phyloP scores from a whole-genome alignment of 2,888 invertebrate species.

The Epistrophe eligans region DNA sequence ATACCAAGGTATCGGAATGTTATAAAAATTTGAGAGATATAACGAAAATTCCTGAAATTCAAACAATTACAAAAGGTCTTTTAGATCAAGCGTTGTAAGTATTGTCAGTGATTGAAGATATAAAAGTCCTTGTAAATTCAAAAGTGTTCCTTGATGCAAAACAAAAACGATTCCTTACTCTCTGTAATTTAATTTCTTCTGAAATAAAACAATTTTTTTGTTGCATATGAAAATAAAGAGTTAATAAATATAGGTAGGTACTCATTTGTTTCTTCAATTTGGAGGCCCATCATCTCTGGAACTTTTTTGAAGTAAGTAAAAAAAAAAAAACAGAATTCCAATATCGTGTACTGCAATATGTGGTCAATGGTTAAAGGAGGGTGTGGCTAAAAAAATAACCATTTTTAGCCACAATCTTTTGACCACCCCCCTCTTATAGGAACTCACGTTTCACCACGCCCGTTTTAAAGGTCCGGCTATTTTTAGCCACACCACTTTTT shows the following conservation, averaged over 20 bases:
- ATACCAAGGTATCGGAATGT: conserved; percentile 81
- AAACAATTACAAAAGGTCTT: conserved; percentile 39
- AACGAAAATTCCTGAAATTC: conserved; percentile 44
- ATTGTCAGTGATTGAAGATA: neutral
- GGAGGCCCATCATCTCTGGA: too few relatives aligned
- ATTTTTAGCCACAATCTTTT: too few relatives aligned
- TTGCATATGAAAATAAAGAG: conserved; percentile 18
- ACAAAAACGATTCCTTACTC: conserved; percentile 6
- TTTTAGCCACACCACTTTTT: too few relatives aligned
- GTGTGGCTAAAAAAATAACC: too few relatives aligned
- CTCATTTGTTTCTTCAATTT: neutral
- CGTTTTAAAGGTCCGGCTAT: too few relatives aligned
- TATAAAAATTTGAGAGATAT: conserved; percentile 81
- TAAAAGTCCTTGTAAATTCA: too few relatives aligned
- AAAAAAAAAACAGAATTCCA: too few relatives aligned
- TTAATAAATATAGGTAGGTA: neutral
- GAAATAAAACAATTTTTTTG: conserved; percentile 39
- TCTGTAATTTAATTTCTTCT: neutral
- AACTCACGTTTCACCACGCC: too few relatives aligned
- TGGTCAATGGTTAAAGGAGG: too few relatives aligned
- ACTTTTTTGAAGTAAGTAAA: too few relatives aligned
- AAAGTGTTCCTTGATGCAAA: conserved; percentile 36
- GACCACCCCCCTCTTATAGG: too few relatives aligned
- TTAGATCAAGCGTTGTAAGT: conserved; percentile 27
- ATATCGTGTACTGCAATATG: too few relatives aligned